Percentiles rank a stretch among this genome's conserved stretches.
These are phyloP conservation scores for Tribolium castaneum DNA, from an alignment of 1,140 invertebrate species.

Conservation along the genomic window DNA sequence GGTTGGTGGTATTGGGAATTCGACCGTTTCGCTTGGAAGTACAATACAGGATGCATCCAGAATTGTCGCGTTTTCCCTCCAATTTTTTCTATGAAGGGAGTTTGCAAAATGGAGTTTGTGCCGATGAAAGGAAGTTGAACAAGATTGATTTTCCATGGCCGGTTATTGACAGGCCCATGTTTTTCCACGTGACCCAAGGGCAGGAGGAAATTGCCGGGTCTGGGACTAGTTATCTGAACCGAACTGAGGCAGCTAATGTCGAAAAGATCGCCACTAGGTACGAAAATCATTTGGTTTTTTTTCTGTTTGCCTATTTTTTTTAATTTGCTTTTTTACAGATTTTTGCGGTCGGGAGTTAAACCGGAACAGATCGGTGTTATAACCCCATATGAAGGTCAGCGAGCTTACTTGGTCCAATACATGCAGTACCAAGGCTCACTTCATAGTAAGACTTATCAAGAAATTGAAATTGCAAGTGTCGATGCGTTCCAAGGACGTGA, in stretches of 20 bases:
- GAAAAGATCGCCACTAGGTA: conserved; percentile 92
- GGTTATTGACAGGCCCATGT: conserved; percentile 95
- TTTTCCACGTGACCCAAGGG: conserved; percentile 98
- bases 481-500: conserved; percentile 98
- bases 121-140: conserved; percentile 89
- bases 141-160: conserved; percentile 99
- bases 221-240: conserved; percentile 98
- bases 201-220: conserved; percentile 99
- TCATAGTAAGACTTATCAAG: conserved; percentile 97
- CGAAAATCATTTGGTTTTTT: too few relatives aligned
- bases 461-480: conserved; percentile 99
- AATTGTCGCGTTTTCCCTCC: conserved; percentile 96
- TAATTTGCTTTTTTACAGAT: conserved; percentile 64
- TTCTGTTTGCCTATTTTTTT: too few relatives aligned
- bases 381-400: conserved; percentile 98
- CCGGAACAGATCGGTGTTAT: conserved; percentile 99
- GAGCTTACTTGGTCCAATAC: conserved; percentile 98
- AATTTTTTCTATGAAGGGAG: conserved; percentile 99
- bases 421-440: conserved; percentile 99
- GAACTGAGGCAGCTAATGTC: conserved; percentile 98
- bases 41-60: conserved; percentile 99
- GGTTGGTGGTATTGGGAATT: conserved; percentile 96
- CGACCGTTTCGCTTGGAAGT: conserved; percentile 96
- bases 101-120: conserved; percentile 97
- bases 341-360: conserved; percentile 93